These are phyloP conservation scores for Perca flavescens DNA, from an alignment of 2,113 vertebrate genomes.

Conservation along the genomic window DNA sequence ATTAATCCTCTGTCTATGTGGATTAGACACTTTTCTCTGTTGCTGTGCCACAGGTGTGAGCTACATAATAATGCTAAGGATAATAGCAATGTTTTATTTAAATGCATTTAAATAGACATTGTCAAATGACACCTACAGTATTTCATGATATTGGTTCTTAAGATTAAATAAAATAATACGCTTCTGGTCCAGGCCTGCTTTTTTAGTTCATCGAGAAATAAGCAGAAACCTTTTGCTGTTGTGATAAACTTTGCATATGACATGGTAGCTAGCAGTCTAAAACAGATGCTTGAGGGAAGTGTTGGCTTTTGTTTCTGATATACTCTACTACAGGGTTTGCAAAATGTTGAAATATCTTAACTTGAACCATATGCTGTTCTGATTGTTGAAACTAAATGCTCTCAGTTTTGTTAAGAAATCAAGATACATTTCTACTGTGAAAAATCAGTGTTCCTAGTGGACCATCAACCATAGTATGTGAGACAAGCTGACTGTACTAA, in stretches of 20 bases:
- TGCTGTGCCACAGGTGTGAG: not conserved
- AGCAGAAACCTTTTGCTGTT: not conserved
- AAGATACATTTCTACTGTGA: not conserved
- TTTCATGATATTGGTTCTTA: not conserved
- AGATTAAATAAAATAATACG: not conserved
- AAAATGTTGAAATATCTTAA: slow-evolving; percentile 6
- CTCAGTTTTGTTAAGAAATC: not conserved
- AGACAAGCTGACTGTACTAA: slow-evolving; percentile 51
- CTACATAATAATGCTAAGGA: not conserved
- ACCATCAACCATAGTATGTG: slow-evolving; percentile 18
- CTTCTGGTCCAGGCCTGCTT: not conserved
- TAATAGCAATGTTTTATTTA: not conserved
- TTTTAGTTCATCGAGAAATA: not conserved
- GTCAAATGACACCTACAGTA: not conserved
- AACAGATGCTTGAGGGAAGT: slow-evolving; percentile 34
- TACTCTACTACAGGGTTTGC: not conserved
- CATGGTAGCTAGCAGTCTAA: not conserved
- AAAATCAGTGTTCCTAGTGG: slow-evolving; percentile 4
- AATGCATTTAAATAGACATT: not conserved
- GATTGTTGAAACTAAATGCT: not conserved
- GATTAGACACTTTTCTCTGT: not conserved
- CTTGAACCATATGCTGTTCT: not conserved
- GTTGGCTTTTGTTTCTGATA: not conserved
- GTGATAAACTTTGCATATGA: not conserved
- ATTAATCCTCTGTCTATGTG: not conserved